Evolutionary conservation across 2,888 invertebrate genomes (phyloP), one percentile per base, ranked within the genome.

Genomic region (Ormyrus rosae): DNA sequence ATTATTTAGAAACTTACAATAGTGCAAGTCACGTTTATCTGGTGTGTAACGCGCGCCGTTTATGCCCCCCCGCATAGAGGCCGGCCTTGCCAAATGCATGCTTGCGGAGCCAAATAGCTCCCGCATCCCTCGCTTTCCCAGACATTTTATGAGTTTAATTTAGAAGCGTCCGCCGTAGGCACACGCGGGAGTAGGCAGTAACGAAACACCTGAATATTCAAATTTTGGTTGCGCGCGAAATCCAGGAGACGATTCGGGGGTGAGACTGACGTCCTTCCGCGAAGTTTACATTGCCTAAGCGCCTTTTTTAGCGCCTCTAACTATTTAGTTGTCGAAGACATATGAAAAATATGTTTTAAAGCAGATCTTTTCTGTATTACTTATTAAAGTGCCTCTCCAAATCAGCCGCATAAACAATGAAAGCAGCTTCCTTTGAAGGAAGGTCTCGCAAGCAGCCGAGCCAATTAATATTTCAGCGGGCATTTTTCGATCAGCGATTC

Each of bases 71-170:
- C 34, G 34, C 34, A 0, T 0, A 4, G 34, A 56, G 55, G 58
- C 34, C 56, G 56, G 11, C 50, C 11, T 72, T 78, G 67, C 56
- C 71, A 71, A 78, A 73, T 63, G 55, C 73, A 58, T 13, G 48
- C 56, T n/a, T 53, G 55, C 34, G 56, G 13, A 50, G 19, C 58
- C 65, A 51, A 67, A 61, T 34, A 53, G 63, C 68, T 11, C 13
- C 8, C 50, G 11, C 45, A 51, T 70, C 60, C 46, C 64, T 51
- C 53, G 48, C 13, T 72, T 63, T 64, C 45, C 3, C 67, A 83
- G 84, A 82, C 86, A 81, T 88, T 89, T 89, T 89, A 89, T 87
- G 88, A 88, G 85, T 88, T 88, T 89, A 88, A 89, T 89, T 89
- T 88, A 85, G 85, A 86, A 84, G 80, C 85, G 81, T 83, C 76